Percentiles rank a stretch among this genome's conserved stretches.
phyloP scores from a whole-genome alignment of 2,888 invertebrate genomes.

The Aleiodes testaceus region DNA sequence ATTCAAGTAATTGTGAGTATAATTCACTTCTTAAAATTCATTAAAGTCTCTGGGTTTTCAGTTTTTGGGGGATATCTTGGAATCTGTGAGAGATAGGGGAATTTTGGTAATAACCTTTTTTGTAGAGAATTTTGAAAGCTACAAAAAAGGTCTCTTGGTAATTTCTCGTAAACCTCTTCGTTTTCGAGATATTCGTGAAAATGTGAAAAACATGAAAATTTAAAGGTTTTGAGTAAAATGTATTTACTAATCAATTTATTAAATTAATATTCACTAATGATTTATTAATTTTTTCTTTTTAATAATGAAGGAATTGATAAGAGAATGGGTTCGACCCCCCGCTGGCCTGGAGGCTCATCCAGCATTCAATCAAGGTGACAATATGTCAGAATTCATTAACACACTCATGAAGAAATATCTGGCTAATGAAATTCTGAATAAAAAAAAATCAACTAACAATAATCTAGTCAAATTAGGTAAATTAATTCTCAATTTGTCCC shows the following conservation, averaged over 20 bases:
- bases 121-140: no score
- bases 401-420: slow-evolving; percentile 58
- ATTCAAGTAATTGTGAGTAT: slow-evolving; percentile 63
- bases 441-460: slow-evolving; percentile 47
- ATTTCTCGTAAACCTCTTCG: no score
- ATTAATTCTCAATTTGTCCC: slow-evolving; percentile 52
- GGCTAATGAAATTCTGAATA: slow-evolving; percentile 48
- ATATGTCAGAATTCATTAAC: slow-evolving; percentile 50
- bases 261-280: background rate
- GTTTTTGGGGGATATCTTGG: no score
- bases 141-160: no score
- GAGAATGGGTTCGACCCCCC: slow-evolving; percentile 59
- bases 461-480: slow-evolving; percentile 55
- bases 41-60: no score
- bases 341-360: slow-evolving; percentile 49
- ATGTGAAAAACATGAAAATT: background rate
- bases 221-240: background rate
- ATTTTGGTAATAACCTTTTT: no score
- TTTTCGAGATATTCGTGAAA: no score
- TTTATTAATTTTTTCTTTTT: background rate
- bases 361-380: slow-evolving; percentile 54
- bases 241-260: background rate
- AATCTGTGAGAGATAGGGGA: no score
- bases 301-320: slow-evolving; percentile 58
- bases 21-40: background rate